These are phyloP conservation scores for Scartelaos histophorus DNA, from an alignment of 2,113 vertebrate species.

Conservation along the genomic window DNA sequence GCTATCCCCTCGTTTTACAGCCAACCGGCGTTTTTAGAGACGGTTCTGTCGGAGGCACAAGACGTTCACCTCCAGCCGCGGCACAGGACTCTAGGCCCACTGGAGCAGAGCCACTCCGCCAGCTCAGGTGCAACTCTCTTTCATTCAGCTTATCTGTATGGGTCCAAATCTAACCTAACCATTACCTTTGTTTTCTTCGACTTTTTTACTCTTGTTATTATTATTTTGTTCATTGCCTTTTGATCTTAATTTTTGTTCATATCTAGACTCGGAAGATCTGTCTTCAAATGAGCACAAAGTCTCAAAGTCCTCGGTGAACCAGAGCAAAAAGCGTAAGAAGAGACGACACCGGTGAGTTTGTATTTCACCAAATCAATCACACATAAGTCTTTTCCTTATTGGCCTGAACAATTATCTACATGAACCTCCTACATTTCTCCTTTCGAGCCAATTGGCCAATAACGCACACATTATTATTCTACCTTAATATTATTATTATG, in stretches of 20 bases:
- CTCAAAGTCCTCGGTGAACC: conserved; percentile 88
- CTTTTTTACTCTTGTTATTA: not conserved
- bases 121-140: conserved; percentile 84
- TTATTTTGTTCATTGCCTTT: not conserved
- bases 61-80: conserved; percentile 88
- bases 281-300: conserved; percentile 93
- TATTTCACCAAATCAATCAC: not conserved
- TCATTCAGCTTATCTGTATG: not conserved
- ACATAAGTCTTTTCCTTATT: not conserved
- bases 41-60: conserved; percentile 87
- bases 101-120: conserved; percentile 88
- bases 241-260: not conserved
- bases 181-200: not conserved
- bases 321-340: conserved; percentile 98
- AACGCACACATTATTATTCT: too few relatives aligned
- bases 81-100: conserved; percentile 79
- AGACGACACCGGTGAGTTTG: conserved; percentile 89
- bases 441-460: too few relatives aligned
- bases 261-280: conserved; percentile 94
- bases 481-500: not conserved
- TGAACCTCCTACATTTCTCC: too few relatives aligned
- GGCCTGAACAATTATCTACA: not conserved
- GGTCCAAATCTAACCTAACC: not conserved
- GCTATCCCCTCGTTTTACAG: conserved; percentile 93
- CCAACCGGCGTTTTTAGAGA: conserved; percentile 90